Conservation (phyloP, 2,113 vertebrate species). For the Aix galericulata region DNA sequence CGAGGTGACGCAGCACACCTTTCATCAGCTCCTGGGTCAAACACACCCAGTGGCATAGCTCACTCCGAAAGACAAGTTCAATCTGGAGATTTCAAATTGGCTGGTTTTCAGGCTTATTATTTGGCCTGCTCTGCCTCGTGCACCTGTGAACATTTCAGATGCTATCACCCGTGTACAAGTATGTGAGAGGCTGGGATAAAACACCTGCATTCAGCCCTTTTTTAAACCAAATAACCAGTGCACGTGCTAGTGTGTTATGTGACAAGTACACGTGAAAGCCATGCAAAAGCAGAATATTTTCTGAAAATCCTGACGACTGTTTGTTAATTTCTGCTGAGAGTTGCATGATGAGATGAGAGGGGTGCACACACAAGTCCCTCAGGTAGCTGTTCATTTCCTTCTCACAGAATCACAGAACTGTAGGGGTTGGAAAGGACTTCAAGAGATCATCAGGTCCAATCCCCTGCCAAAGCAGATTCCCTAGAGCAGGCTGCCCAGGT, state of each 20-base stretch:
- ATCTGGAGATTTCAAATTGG: neutral
- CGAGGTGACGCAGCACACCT: neutral
- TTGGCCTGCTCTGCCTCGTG: neutral
- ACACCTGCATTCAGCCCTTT: neutral
- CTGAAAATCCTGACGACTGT: neutral
- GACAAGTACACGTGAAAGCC: neutral
- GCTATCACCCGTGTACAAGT: neutral
- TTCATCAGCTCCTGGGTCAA: rapidly evolving
- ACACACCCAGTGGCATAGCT: neutral
- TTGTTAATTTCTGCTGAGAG: neutral
- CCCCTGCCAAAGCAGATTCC: too few relatives aligned
- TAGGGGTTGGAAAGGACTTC: too few relatives aligned
- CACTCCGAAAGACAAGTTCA: neutral
- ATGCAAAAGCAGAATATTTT: neutral
- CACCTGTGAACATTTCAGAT: neutral
- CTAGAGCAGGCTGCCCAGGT: too few relatives aligned
- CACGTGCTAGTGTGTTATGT: neutral
- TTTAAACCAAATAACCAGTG: neutral
- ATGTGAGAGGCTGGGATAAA: neutral
- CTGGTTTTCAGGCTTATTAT: neutral
- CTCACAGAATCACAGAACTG: neutral
- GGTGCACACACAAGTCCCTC: neutral
- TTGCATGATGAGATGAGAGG: neutral
- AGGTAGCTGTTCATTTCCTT: neutral
- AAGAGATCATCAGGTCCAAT: too few relatives aligned